Evolutionary conservation across 2,797 vertebrate species (phyloP).

Genomic region (Rhinatrema bivittatum): DNA sequence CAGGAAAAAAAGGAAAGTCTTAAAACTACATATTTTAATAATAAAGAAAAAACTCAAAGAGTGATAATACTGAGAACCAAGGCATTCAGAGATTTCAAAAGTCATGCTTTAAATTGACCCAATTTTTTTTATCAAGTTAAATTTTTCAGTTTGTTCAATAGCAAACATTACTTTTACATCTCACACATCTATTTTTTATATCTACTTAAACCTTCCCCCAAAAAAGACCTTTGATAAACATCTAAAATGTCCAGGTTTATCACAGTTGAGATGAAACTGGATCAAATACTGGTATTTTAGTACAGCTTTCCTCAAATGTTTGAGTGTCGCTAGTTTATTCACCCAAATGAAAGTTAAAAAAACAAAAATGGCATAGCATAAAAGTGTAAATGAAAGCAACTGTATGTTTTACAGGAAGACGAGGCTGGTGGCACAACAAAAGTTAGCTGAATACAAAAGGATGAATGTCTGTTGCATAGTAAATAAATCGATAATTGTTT

Average conservation of each 20-base stretch:
- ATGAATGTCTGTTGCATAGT: conserved; percentile 82
- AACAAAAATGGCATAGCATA: conserved; percentile 66
- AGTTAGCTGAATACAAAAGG: conserved; percentile 52
- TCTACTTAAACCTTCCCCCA: conserved; percentile 31
- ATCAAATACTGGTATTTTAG: conserved; percentile 61
- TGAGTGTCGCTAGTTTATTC: conserved; percentile 69
- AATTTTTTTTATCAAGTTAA: conserved; percentile 54
- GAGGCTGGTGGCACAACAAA: conserved; percentile 60
- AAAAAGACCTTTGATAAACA: conserved; percentile 59
- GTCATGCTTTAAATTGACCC: conserved; percentile 67
- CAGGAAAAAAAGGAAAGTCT: conserved; percentile 60
- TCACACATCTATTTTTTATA: conserved; percentile 49
- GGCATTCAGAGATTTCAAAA: conserved; percentile 69
- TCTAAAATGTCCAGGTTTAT: conserved; percentile 63
- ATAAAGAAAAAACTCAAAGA: conserved; percentile 68
- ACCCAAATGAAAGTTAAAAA: conserved; percentile 50
- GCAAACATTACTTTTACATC: conserved; percentile 53
- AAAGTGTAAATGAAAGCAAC: conserved; percentile 48
- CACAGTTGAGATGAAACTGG: conserved; percentile 65
- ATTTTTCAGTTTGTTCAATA: conserved; percentile 56
- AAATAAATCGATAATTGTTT: conserved; percentile 70
- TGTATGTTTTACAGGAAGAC: conserved; percentile 66
- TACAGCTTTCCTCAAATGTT: conserved; percentile 61
- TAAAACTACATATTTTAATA: conserved; percentile 62
- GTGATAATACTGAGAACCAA: conserved; percentile 77